These are phyloP conservation scores for Pachypeltis micranthus DNA, from an alignment of 1,140 invertebrate genomes.

Conservation along the genomic window DNA sequence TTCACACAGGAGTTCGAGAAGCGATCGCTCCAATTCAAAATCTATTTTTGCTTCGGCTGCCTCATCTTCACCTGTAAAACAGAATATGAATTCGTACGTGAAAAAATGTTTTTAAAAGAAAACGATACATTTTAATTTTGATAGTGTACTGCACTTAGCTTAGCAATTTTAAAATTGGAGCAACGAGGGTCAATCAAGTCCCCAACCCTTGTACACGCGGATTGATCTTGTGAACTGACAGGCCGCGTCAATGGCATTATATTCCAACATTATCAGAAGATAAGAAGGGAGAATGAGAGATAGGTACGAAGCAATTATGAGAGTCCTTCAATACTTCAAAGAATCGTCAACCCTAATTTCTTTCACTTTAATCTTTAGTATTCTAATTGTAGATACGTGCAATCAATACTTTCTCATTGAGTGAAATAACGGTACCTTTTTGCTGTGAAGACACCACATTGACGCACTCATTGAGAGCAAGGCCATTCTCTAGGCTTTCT, in stretches of 20 bases:
- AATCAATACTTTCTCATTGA: neutral
- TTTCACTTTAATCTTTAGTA: no score
- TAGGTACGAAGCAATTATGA: neutral
- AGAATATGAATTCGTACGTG: no score
- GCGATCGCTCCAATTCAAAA: slow-evolving; percentile 50
- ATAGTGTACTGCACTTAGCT: no score
- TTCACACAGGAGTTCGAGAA: slow-evolving; percentile 64
- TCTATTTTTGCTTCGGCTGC: slow-evolving; percentile 33
- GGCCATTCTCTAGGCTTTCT: slow-evolving; percentile 8
- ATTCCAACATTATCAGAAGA: no score
- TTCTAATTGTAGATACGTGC: neutral
- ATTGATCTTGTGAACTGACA: no score
- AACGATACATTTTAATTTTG: no score
- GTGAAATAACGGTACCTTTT: slow-evolving; percentile 1
- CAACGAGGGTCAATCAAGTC: no score
- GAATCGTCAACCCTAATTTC: no score
- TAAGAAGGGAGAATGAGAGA: neutral
- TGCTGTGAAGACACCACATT: neutral
- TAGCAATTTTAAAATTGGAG: no score
- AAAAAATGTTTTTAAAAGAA: no score
- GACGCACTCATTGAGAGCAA: neutral
- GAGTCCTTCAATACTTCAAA: no score
- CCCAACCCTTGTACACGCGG: no score
- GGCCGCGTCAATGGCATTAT: slow-evolving; percentile 22
- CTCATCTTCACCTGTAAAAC: slow-evolving; percentile 35